phyloP scores from a whole-genome alignment of 2,888 invertebrate genomes.

The Drosophila maculinotata region DNA sequence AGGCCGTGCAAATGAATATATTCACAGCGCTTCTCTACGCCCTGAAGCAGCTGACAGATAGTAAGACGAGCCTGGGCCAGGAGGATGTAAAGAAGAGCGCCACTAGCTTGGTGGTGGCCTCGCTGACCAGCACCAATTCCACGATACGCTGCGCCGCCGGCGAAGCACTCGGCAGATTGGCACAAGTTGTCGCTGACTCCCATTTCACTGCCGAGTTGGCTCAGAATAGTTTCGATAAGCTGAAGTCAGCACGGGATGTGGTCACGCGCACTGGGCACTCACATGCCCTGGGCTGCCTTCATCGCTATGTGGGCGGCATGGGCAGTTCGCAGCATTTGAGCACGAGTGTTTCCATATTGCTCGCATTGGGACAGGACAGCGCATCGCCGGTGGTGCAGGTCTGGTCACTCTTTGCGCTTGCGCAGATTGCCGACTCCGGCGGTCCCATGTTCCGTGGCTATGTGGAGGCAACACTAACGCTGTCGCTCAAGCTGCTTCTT shows the following conservation, averaged over 20 bases:
- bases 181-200: constrained; percentile 94
- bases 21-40: constrained; percentile 97
- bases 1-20: constrained; percentile 98
- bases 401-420: constrained; percentile 98
- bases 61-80: constrained; percentile 93
- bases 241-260: constrained; percentile 94
- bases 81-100: constrained; percentile 95
- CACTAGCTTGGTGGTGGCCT: constrained; percentile 92
- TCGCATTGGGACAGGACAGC: constrained; percentile 97
- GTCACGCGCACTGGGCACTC: constrained; percentile 94
- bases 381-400: constrained; percentile 98
- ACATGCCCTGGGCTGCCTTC: constrained; percentile 97
- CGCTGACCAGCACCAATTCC: constrained; percentile 90
- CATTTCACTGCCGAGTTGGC: constrained; percentile 95
- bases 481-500: constrained; percentile 95
- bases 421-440: constrained; percentile 98
- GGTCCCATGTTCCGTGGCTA: constrained; percentile 99
- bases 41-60: constrained; percentile 94
- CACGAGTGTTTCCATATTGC: constrained; percentile 96
- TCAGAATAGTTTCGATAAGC: constrained; percentile 94
- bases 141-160: constrained; percentile 97
- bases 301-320: constrained; percentile 97
- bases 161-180: constrained; percentile 96
- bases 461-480: constrained; percentile 96
- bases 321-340: constrained; percentile 97